Conservation (phyloP, 1,140 invertebrate species). For the Macrobrachium nipponense region DNA sequence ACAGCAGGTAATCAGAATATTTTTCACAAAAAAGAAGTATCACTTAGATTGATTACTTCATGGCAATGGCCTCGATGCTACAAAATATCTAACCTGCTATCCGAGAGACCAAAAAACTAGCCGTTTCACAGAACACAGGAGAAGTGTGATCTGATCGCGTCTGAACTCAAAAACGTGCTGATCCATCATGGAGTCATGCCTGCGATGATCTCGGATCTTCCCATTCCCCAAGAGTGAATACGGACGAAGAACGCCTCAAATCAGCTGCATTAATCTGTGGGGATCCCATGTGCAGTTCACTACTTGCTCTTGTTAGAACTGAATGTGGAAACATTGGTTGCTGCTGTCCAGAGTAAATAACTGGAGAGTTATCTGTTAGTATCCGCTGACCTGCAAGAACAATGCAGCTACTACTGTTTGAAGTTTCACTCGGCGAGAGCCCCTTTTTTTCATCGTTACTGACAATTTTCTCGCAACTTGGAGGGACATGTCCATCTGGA, state of each 20-base stretch:
- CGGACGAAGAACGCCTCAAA: conserved; percentile 42
- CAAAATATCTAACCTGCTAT: no score
- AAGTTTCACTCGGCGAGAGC: neutral
- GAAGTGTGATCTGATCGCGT: no score
- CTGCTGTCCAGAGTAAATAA: conserved; percentile 4
- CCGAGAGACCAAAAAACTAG: no score
- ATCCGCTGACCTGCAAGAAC: conserved; percentile 50
- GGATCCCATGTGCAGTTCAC: conserved; percentile 44
- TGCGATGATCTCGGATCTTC: conserved; percentile 52
- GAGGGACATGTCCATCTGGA: neutral
- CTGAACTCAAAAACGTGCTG: no score
- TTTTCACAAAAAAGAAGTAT: no score
- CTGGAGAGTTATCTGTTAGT: conserved; percentile 19
- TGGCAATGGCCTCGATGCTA: no score
- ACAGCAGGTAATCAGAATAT: no score
- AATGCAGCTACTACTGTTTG: conserved; percentile 28
- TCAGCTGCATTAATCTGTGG: conserved; percentile 16
- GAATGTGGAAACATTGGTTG: neutral
- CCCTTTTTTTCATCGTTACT: no score
- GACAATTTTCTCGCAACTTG: neutral
- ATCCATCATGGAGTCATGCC: neutral
- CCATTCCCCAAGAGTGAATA: conserved; percentile 50
- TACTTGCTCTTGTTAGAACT: conserved; percentile 41
- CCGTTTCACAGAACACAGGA: no score
- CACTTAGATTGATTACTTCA: no score